Evolutionary conservation across 2,888 invertebrate species (phyloP), one percentile per base, ranked within the genome.

Genomic region (Pyrgus malvae): DNA sequence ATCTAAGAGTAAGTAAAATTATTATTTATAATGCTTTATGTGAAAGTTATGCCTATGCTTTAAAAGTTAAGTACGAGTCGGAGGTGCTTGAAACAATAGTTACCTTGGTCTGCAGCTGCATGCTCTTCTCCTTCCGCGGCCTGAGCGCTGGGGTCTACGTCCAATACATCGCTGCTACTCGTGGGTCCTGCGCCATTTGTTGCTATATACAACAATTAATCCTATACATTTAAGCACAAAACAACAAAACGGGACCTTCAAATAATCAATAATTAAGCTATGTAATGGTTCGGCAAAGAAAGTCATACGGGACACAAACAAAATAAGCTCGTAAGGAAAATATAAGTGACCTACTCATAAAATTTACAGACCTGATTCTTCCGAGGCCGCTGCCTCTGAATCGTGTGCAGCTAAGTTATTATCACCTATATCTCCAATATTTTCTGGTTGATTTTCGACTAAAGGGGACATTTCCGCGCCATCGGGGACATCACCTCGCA

Each of bases 391-490:
- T 25, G 73, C 71, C 63, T 83, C 87, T 17, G 75, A 64, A 50
- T 83, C 81, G 37, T 83, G 79, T 59, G 76, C 76, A 49, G 78
- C 70, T 62, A 78, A 74, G 71, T 83, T 83, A 69, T 77, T 80
- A 69, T 83, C 89, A 60, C 79, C 74, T 59, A 74, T 69, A 67
- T 83, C 82, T 53, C 70, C 81, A 56, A 72, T 65, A 60, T 74
- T 75, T 69, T 87, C 87, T 49, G 64, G 66, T 69, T 80, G 80
- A 64, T 78, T 80, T 71, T 84, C 89, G 66, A 74, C 80, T 67
- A 81, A 69, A 67, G 83, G 82, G 59, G 78, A 84, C 66, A 83
- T 85, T 84, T 90, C 88, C 84, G 84, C 90, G 86, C 90, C 89
- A 85, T 89, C 89, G 63, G 81, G 70, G 63, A 76, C 74, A 69